phyloP scores from a whole-genome alignment of 2,888 invertebrate genomes.

The Parascotia fuliginaria region DNA sequence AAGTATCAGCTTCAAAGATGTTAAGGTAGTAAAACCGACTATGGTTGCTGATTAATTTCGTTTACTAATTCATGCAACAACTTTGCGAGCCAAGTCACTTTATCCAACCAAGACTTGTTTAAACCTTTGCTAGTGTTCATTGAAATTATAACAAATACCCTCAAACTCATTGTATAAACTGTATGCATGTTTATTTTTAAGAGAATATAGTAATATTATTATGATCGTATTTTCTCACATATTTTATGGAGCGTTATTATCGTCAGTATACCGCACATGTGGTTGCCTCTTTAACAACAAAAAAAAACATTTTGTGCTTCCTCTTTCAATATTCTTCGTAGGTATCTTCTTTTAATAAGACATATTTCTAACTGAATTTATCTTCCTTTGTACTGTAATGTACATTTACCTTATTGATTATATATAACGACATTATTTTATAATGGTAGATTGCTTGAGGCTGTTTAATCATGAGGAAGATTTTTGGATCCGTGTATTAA shows the following conservation, averaged over 20 bases:
- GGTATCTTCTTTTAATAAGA: slow-evolving; percentile 24
- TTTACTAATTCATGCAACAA: too few species aligned
- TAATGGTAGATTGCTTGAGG: slow-evolving; percentile 13
- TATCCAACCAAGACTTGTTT: too few species aligned
- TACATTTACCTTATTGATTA: slow-evolving; percentile 17
- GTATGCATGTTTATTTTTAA: too few species aligned
- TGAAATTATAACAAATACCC: too few species aligned
- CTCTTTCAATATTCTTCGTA: slow-evolving; percentile 22
- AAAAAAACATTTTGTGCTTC: slow-evolving; percentile 17
- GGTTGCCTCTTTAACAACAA: slow-evolving; percentile 15
- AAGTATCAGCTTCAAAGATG: too few species aligned
- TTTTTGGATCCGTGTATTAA: slow-evolving; percentile 5
- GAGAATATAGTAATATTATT: too few species aligned
- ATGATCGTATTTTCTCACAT: too few species aligned
- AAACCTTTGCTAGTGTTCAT: too few species aligned
- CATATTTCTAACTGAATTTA: slow-evolving; percentile 20
- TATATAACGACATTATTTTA: slow-evolving; percentile 16
- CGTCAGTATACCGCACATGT: background rate
- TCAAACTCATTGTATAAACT: too few species aligned
- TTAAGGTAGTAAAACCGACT: too few species aligned
- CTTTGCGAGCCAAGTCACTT: too few species aligned
- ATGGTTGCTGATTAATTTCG: too few species aligned
- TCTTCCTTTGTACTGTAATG: slow-evolving; percentile 7
- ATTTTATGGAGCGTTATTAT: background rate
- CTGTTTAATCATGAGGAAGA: slow-evolving; percentile 6